These are phyloP conservation scores for Euwallacea similis DNA, from an alignment of 1,140 invertebrate genomes.

Conservation along the genomic window DNA sequence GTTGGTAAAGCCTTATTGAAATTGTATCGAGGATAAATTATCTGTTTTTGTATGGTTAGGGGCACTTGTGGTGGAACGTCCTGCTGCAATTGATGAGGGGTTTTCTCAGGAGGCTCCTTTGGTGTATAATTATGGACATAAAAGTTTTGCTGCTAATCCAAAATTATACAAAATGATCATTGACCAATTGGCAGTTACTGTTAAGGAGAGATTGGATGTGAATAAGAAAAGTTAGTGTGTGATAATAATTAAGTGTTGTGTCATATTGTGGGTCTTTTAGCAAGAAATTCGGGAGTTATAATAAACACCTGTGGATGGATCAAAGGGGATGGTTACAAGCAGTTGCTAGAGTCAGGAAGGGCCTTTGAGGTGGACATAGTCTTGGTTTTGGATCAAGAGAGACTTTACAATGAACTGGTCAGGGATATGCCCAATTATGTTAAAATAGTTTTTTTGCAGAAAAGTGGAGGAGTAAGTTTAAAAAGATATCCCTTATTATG, in stretches of 20 bases:
- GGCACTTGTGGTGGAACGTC: slow-evolving; percentile 86
- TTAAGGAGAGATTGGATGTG: slow-evolving; percentile 80
- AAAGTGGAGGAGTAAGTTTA: slow-evolving; percentile 88
- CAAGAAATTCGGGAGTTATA: slow-evolving; percentile 88
- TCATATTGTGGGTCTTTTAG: slow-evolving; percentile 55
- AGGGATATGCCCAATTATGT: slow-evolving; percentile 92
- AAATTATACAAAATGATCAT: slow-evolving; percentile 87
- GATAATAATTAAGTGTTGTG: neutral
- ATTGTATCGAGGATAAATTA: neutral
- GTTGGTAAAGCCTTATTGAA: slow-evolving; percentile 62
- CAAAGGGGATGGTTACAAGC: slow-evolving; percentile 84
- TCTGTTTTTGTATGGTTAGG: slow-evolving; percentile 54
- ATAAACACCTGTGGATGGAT: slow-evolving; percentile 99
- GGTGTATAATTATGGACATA: slow-evolving; percentile 94
- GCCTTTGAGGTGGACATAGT: slow-evolving; percentile 96
- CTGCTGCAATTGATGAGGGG: slow-evolving; percentile 89
- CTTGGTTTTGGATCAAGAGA: slow-evolving; percentile 94
- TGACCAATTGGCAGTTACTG: slow-evolving; percentile 81
- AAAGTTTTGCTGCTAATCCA: slow-evolving; percentile 73
- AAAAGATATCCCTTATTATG: neutral
- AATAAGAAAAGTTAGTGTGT: slow-evolving; percentile 76
- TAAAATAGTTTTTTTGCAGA: slow-evolving; percentile 90
- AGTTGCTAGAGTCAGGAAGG: slow-evolving; percentile 82
- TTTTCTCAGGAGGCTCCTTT: slow-evolving; percentile 89
- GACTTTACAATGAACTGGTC: slow-evolving; percentile 91